Evolutionary conservation across 2,113 vertebrate species (phyloP).

Genomic region (Lepisosteus osseus): DNA sequence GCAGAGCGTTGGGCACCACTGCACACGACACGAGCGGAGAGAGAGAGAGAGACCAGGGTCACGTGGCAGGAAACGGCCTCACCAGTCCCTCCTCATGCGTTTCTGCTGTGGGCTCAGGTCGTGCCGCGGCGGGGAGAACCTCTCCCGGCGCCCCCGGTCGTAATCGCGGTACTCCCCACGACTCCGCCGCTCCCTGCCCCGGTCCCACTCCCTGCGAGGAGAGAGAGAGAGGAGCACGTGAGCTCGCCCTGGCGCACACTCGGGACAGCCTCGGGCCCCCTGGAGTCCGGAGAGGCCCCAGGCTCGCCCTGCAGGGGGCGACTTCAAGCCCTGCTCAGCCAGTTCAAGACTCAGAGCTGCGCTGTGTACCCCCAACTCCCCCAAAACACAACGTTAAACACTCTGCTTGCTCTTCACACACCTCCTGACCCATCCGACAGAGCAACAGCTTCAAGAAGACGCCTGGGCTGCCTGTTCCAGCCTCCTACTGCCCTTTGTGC

Average conservation of each 20-base stretch:
- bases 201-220: constrained; percentile 79
- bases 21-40: neutral
- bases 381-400: constrained; percentile 15
- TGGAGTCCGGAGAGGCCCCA: no score
- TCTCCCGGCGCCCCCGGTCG: constrained; percentile 79
- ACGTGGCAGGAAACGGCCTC: constrained; percentile 24
- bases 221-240: neutral
- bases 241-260: no score
- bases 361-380: neutral
- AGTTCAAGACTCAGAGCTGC: no score
- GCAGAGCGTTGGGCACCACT: constrained; percentile 14
- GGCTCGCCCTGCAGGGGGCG: no score
- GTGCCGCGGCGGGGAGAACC: constrained; percentile 82
- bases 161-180: constrained; percentile 87
- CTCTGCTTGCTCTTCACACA: no score
- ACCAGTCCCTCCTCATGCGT: constrained; percentile 91
- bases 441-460: no score
- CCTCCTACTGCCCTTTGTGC: no score
- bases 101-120: constrained; percentile 89
- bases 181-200: constrained; percentile 81
- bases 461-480: no score
- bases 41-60: neutral
- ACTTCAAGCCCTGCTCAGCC: no score
- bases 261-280: no score
- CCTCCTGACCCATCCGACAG: no score